Evolutionary conservation across 1,140 invertebrate genomes (phyloP).

Genomic region (Drosophila tristis): DNA sequence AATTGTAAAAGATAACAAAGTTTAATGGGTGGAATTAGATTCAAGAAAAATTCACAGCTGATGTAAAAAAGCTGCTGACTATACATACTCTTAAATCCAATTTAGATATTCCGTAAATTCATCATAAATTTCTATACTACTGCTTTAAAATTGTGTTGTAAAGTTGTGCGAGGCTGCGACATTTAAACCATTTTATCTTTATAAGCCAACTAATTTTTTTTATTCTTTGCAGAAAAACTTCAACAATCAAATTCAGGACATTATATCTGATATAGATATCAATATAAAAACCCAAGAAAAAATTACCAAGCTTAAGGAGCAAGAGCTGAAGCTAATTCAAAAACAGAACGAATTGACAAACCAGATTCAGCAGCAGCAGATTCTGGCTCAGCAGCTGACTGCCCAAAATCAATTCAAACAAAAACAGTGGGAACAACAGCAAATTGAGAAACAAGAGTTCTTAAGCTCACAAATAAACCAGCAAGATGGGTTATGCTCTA

Average conservation of each 20-base stretch:
- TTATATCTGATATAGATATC: slow-evolving; percentile 87
- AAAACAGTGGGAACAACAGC: slow-evolving; percentile 29
- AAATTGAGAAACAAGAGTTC: not conserved
- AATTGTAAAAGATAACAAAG: no score
- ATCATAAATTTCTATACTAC: not conserved
- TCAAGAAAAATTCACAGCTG: not conserved
- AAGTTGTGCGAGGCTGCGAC: not conserved
- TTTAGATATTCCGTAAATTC: no score
- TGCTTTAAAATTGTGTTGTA: not conserved
- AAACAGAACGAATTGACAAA: slow-evolving; percentile 69
- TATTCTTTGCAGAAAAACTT: slow-evolving; percentile 84
- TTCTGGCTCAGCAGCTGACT: slow-evolving; percentile 60
- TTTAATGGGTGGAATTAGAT: no score
- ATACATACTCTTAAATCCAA: no score
- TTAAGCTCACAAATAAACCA: slow-evolving; percentile 5
- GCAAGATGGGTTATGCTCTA: not conserved
- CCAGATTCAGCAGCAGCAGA: slow-evolving; percentile 70
- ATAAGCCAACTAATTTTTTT: not conserved
- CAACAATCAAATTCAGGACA: slow-evolving; percentile 86
- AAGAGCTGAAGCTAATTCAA: slow-evolving; percentile 62
- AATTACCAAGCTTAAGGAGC: slow-evolving; percentile 61
- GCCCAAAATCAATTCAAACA: slow-evolving; percentile 53
- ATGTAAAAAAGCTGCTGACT: slow-evolving; percentile 26
- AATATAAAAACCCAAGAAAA: slow-evolving; percentile 84
- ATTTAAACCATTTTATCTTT: not conserved